Evolutionary conservation across 2,888 invertebrate genomes (phyloP).

Genomic region (Lasioglossum marginatum): DNA sequence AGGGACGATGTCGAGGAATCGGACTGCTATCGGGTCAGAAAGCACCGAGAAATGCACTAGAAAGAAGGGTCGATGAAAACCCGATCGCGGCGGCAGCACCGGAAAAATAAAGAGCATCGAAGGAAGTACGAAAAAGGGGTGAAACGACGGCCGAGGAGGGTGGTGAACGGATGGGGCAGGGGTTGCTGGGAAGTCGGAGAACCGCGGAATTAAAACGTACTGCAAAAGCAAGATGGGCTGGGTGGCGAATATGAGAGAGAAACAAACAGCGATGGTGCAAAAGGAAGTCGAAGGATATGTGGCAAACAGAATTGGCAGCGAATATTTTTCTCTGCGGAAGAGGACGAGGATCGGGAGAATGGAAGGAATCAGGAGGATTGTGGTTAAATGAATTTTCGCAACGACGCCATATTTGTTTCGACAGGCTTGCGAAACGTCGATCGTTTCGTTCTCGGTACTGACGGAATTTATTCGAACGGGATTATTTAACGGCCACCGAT

Average conservation of each 20-base stretch:
- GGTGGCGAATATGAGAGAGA: constrained; percentile 33
- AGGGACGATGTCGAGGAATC: not conserved
- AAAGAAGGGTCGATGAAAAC: not conserved
- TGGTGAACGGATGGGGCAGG: not conserved
- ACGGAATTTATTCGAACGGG: not conserved
- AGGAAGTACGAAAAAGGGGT: not conserved
- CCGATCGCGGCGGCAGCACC: not conserved
- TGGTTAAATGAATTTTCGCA: constrained; percentile 38
- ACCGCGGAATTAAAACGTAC: constrained; percentile 33
- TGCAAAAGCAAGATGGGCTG: constrained; percentile 3
- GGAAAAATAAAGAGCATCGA: constrained; percentile 3
- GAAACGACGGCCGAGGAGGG: not conserved
- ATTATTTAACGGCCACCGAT: not conserved
- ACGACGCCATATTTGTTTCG: constrained; percentile 16
- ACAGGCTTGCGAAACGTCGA: not conserved
- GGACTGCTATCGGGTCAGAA: not conserved
- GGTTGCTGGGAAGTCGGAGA: constrained; percentile 18
- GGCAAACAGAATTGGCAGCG: constrained; percentile 69
- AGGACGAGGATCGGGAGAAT: not conserved
- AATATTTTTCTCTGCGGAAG: constrained; percentile 41
- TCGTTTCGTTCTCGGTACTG: not conserved
- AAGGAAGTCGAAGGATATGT: constrained; percentile 50
- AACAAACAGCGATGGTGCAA: constrained; percentile 32
- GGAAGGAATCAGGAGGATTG: not conserved
- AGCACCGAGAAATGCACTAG: not conserved